These are phyloP conservation scores for Arge pagana DNA, from an alignment of 2,888 invertebrate species.

Conservation along the genomic window DNA sequence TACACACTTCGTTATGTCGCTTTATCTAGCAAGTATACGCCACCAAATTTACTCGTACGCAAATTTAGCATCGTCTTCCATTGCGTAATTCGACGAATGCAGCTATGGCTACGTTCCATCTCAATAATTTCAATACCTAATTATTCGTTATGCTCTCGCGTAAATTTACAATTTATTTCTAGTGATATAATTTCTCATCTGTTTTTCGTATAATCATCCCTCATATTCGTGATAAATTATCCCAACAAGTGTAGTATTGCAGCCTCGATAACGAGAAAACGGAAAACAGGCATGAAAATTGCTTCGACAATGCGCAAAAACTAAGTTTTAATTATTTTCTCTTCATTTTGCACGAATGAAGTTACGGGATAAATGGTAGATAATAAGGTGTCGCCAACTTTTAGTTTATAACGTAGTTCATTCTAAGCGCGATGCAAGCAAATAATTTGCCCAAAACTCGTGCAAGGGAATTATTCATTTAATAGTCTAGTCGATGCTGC, in stretches of 20 bases:
- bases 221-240: conserved; percentile 38
- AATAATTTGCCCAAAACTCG: conserved; percentile 37
- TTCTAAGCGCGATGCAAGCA: too few species aligned
- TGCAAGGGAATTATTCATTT: conserved; percentile 34
- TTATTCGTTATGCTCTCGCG: neutral
- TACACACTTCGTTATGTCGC: conserved; percentile 26
- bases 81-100: conserved; percentile 21
- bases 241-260: conserved; percentile 4
- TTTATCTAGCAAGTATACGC: neutral
- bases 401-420: too few species aligned
- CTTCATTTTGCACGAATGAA: too few species aligned
- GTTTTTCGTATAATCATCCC: conserved; percentile 28
- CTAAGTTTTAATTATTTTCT: too few species aligned
- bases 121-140: neutral
- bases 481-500: conserved; percentile 37
- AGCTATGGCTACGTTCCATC: conserved; percentile 17
- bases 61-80: conserved; percentile 12
- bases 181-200: conserved; percentile 40
- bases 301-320: too few species aligned
- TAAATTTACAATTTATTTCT: conserved; percentile 26
- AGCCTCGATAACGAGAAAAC: too few species aligned
- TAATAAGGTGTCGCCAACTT: too few species aligned
- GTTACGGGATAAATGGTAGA: too few species aligned
- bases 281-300: too few species aligned
- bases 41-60: neutral